phyloP scores from a whole-genome alignment of 2,113 vertebrate species.

The Kryptolebias marmoratus region DNA sequence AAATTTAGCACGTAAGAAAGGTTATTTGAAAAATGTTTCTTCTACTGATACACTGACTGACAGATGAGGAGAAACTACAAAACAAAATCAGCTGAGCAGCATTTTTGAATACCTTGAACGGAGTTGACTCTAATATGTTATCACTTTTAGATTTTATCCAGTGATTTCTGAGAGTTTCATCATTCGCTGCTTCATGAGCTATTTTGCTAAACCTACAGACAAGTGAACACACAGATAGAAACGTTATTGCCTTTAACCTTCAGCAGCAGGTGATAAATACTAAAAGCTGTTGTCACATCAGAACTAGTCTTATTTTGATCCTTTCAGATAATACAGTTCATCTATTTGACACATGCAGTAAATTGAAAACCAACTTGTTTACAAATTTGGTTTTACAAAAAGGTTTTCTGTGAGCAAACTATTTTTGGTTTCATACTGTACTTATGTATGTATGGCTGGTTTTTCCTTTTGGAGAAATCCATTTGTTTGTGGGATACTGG shows the following conservation, averaged over 20 bases:
- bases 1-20: not conserved
- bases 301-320: no score
- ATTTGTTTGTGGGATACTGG: constrained; percentile 42
- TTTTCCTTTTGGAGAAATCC: constrained; percentile 22
- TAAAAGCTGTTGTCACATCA: no score
- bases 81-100: constrained; percentile 6
- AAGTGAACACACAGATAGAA: no score
- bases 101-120: not conserved
- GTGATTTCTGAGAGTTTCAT: no score
- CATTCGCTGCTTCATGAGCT: no score
- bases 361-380: not conserved
- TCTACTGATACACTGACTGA: constrained; percentile 4
- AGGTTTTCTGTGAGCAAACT: not conserved
- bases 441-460: constrained; percentile 22
- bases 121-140: no score
- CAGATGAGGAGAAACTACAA: not conserved
- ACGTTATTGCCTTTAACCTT: no score
- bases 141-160: no score
- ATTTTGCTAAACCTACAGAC: no score
- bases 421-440: not conserved
- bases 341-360: not conserved
- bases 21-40: constrained; percentile 7
- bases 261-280: no score
- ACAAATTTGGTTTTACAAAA: not conserved
- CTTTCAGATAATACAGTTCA: no score